Evolutionary conservation across 2,888 invertebrate species (phyloP), one percentile per base, ranked within the genome.

Genomic region (Dasypolia templi): DNA sequence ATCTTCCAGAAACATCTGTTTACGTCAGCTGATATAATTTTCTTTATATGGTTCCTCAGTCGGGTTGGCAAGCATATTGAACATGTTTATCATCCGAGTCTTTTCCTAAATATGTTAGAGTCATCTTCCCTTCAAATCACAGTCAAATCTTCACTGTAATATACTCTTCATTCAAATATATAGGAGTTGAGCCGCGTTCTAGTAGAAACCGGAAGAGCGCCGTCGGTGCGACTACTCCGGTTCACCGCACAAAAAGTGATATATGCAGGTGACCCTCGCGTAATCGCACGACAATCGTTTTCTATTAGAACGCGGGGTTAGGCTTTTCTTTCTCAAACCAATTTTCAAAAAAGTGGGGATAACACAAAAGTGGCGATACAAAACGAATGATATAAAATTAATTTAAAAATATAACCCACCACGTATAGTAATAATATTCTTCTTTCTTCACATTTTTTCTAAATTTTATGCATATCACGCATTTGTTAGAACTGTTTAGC

Each of bases 391-490:
- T 35, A 17, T 26, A 39, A 58, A 32, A 46, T 42, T 1, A 26
- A 42, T 81, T 86, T 80, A 89, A 89, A 92, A 91, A 86, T 92
- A 91, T 94, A 92, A 94, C 92, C 90, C 91, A 92, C 87, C 92
- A 92, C 91, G 86, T 89, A 87, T 89, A 90, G 86, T 88, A 80
- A 86, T 86, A 86, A 88, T 85, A 89, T 88, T 87, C 88, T 89
- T 89, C 89, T 92, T 93, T 92, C 92, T 92, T 93, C 94, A 94
- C 94, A 70, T 83, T 81, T 89, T 93, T 92, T 91, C 91, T 89
- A 92, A 89, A 87, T 85, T 90, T 91, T 91, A 88, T 91, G 93
- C 95, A 95, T 95, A 95, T 95, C 95, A 95, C 95, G 93, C 95
- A 88, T 88, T 80, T 75, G 75, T 86, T 87, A 84, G 87, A 79